A percentile compares a stretch with the other conserved stretches of the same genome.
Evolutionary conservation across 2,113 vertebrate species (phyloP).

Genomic region (Mesoclemmys tuberculata): DNA sequence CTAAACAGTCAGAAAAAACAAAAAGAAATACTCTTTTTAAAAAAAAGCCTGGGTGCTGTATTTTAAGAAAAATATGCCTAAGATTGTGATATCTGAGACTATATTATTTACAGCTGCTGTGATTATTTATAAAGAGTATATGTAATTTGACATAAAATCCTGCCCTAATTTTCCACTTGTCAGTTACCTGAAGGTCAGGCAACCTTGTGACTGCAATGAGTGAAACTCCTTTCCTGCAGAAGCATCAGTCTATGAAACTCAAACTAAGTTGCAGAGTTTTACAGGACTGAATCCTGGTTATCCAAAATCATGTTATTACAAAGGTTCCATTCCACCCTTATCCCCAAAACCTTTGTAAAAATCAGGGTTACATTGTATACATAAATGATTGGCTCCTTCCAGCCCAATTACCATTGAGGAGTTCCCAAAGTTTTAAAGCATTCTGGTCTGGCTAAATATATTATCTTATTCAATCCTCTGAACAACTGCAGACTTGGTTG

Average conservation of each 20-base stretch:
- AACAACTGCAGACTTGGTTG: background rate
- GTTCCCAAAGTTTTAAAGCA: background rate
- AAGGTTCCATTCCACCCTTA: background rate
- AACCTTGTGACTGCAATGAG: background rate
- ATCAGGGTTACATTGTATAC: background rate
- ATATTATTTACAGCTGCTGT: background rate
- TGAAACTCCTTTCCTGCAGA: background rate
- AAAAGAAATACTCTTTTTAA: background rate
- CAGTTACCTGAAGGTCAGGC: background rate
- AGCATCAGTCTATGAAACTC: background rate
- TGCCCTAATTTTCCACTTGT: background rate
- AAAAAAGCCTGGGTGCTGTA: background rate
- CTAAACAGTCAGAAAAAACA: conserved; percentile 2
- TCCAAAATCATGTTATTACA: background rate
- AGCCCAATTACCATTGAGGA: background rate
- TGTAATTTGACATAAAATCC: background rate
- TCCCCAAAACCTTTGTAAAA: background rate
- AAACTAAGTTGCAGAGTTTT: background rate
- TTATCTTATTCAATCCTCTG: background rate
- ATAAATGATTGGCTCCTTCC: background rate
- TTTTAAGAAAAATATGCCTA: conserved; percentile 4
- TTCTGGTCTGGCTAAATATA: background rate
- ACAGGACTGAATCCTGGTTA: background rate
- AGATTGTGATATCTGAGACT: background rate
- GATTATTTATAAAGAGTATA: background rate